These are phyloP conservation scores for Enchytraeus crypticus DNA, from an alignment of 2,888 invertebrate species.

Conservation along the genomic window DNA sequence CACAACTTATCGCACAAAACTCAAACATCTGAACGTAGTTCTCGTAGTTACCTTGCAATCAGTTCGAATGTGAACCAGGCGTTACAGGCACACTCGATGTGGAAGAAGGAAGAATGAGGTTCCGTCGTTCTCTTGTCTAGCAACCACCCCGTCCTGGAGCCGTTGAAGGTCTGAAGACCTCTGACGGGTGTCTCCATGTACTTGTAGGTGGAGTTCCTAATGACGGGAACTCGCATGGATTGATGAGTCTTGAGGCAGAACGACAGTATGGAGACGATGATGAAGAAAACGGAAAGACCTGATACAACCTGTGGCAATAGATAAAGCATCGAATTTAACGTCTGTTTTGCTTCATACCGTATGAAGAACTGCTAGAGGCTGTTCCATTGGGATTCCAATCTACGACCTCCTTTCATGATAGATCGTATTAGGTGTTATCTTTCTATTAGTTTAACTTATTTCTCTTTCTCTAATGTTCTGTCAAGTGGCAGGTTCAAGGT, in stretches of 20 bases:
- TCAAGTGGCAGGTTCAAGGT: too few species aligned
- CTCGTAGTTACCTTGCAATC: constrained; percentile 1
- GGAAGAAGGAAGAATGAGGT: constrained; percentile 14
- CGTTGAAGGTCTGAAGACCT: background rate
- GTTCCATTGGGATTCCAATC: too few species aligned
- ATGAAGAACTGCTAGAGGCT: too few species aligned
- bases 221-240: constrained; percentile 52
- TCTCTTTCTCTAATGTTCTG: too few species aligned
- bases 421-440: too few species aligned
- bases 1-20: too few species aligned
- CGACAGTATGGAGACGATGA: constrained; percentile 85
- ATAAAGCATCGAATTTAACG: too few species aligned
- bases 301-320: constrained; percentile 27
- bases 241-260: constrained; percentile 96
- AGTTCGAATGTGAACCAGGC: constrained; percentile 17
- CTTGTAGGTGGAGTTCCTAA: constrained; percentile 37
- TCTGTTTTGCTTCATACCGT: too few species aligned
- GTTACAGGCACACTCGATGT: too few species aligned
- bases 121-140: constrained; percentile 7
- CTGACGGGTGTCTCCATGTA: background rate
- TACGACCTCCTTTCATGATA: too few species aligned
- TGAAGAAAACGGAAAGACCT: constrained; percentile 83
- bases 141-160: background rate
- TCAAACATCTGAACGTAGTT: too few species aligned
- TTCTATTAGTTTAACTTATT: too few species aligned